Percentiles rank a stretch among this genome's conserved stretches.
These are phyloP conservation scores for Allolobophora icterica DNA, from an alignment of 2,888 invertebrate genomes.

Conservation along the genomic window DNA sequence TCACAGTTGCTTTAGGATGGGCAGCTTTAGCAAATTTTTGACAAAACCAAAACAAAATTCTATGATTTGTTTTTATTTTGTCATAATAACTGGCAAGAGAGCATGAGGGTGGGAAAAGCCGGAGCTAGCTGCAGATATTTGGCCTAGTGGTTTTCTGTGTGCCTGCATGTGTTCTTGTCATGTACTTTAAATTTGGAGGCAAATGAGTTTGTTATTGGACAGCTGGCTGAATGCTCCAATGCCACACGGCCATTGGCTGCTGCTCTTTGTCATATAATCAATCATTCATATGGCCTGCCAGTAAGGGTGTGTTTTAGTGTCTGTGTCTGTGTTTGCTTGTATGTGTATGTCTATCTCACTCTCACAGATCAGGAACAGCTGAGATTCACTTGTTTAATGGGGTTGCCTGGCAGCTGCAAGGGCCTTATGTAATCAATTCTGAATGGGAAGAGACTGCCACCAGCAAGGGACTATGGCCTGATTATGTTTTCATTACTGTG, in stretches of 20 bases:
- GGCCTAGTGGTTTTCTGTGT: not conserved
- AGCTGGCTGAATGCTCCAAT: slow-evolving; percentile 10
- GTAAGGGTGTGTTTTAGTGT: not conserved
- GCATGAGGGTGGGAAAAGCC: not conserved
- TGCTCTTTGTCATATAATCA: slow-evolving; percentile 26
- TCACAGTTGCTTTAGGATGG: not conserved
- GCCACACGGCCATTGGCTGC: slow-evolving; percentile 19
- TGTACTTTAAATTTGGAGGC: slow-evolving; percentile 31
- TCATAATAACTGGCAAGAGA: not conserved
- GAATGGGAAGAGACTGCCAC: slow-evolving; percentile 13
- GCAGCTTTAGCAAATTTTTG: no score
- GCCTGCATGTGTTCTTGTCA: not conserved
- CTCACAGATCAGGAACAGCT: slow-evolving; percentile 18
- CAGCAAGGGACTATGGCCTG: slow-evolving; percentile 15
- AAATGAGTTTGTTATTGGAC: slow-evolving; percentile 30
- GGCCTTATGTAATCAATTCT: slow-evolving; percentile 24
- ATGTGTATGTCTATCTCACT: not conserved
- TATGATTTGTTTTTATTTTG: not conserved
- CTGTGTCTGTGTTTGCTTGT: not conserved
- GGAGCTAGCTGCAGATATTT: not conserved
- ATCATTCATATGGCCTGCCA: slow-evolving; percentile 7
- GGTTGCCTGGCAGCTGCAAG: slow-evolving; percentile 28
- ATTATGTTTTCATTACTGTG: slow-evolving; percentile 17
- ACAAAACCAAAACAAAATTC: not conserved
- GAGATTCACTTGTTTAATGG: slow-evolving; percentile 27